phyloP scores from a whole-genome alignment of 2,113 vertebrate species.

The Carassius carassius region DNA sequence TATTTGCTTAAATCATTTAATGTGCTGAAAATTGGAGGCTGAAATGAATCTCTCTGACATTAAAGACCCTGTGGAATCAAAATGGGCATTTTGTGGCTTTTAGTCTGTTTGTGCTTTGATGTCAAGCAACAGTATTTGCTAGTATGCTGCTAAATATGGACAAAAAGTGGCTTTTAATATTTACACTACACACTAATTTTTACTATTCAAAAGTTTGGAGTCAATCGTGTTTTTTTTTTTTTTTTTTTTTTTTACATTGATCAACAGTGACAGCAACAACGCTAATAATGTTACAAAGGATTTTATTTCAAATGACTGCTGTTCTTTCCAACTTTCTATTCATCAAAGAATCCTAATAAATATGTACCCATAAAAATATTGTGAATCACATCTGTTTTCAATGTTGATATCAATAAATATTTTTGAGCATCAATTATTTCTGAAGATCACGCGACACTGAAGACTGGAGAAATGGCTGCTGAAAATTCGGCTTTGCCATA shows the following conservation, averaged over 20 bases:
- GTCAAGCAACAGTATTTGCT: background rate
- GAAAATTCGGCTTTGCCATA: background rate
- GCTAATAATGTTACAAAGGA: too few relatives aligned
- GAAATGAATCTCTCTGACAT: background rate
- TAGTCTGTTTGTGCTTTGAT: background rate
- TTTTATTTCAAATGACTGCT: background rate
- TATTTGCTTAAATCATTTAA: constrained; percentile 16
- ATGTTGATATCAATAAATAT: too few relatives aligned
- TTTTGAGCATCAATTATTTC: background rate
- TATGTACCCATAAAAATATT: background rate
- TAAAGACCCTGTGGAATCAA: background rate
- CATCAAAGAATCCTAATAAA: background rate
- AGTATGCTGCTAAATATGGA: background rate
- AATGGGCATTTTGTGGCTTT: background rate
- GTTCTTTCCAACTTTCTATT: background rate
- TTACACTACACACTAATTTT: too few relatives aligned
- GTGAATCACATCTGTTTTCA: background rate
- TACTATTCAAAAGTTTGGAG: background rate
- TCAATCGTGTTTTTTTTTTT: too few relatives aligned
- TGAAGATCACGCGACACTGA: background rate
- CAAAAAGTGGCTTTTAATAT: background rate
- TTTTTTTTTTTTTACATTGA: too few relatives aligned
- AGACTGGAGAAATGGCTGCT: background rate
- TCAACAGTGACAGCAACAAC: too few relatives aligned
- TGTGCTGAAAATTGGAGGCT: background rate